Conservation (phyloP, 2,888 invertebrate genomes). For the Cantharis rufa region DNA sequence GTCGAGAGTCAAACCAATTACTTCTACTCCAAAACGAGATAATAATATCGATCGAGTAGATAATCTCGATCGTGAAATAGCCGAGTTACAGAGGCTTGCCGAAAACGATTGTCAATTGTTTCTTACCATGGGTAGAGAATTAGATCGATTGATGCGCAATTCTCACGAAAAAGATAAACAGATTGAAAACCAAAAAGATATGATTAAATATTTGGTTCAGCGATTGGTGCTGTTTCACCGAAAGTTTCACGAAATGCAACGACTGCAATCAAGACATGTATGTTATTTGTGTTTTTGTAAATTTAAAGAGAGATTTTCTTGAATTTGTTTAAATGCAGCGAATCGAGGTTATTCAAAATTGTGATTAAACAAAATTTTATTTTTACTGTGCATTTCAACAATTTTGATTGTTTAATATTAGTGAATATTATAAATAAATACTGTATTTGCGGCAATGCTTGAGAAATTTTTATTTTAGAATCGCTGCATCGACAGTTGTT, state of each 20-base stretch:
- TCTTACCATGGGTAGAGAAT: slow-evolving; percentile 6
- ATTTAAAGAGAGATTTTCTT: not conserved
- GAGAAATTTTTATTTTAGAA: not conserved
- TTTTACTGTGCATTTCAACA: not conserved
- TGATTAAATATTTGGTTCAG: slow-evolving; percentile 1
- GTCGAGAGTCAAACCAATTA: not conserved
- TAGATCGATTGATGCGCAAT: slow-evolving; percentile 6
- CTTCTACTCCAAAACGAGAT: not conserved
- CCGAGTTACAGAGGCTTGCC: not conserved
- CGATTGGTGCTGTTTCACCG: not conserved
- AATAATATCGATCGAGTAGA: not conserved
- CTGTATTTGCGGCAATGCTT: not conserved
- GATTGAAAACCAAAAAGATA: slow-evolving; percentile 1
- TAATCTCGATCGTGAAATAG: not conserved
- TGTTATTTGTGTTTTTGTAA: not conserved
- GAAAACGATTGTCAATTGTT: slow-evolving; percentile 9
- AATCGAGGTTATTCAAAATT: not conserved
- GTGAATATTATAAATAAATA: not conserved
- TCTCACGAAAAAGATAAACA: slow-evolving; percentile 10
- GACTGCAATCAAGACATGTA: not conserved
- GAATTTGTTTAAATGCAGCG: not conserved
- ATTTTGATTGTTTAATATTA: not conserved
- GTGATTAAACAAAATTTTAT: not conserved
- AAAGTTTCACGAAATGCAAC: not conserved
- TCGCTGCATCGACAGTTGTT: not conserved